Evolutionary conservation across 2,888 invertebrate species (phyloP).

Genomic region (Seira ritae): DNA sequence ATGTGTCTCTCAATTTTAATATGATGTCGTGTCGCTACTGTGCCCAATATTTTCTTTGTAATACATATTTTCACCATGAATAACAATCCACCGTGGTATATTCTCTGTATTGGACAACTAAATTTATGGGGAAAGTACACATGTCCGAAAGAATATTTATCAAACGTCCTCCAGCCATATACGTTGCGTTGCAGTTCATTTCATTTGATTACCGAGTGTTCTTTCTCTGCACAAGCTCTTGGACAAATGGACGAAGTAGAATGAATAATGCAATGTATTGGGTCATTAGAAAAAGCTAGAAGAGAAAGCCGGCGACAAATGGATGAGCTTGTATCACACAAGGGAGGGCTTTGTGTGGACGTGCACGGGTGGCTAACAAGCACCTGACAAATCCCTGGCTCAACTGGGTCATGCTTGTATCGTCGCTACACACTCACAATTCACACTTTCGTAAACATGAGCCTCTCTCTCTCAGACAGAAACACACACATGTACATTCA

Average conservation of each 20-base stretch:
- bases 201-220: slow-evolving; percentile 19
- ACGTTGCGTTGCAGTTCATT: slow-evolving; percentile 2
- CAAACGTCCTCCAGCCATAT: not conserved
- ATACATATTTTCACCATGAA: too few relatives aligned
- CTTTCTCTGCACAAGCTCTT: slow-evolving; percentile 6
- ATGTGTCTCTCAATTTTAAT: too few relatives aligned
- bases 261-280: slow-evolving; percentile 26
- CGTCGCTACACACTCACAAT: slow-evolving; percentile 24
- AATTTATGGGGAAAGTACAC: too few relatives aligned
- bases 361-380: slow-evolving; percentile 74
- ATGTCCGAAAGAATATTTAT: not conserved
- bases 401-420: slow-evolving; percentile 73
- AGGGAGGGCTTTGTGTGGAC: slow-evolving; percentile 74
- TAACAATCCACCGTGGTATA: too few relatives aligned
- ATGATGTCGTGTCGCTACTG: too few relatives aligned
- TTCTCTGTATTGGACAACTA: too few relatives aligned
- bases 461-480: slow-evolving; percentile 21
- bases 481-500: slow-evolving; percentile 19
- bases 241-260: not conserved
- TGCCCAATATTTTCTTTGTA: too few relatives aligned
- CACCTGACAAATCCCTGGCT: slow-evolving; percentile 74
- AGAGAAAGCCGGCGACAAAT: slow-evolving; percentile 72
- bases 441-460: slow-evolving; percentile 25
- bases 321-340: slow-evolving; percentile 73
- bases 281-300: not conserved